Evolutionary conservation across 2,797 vertebrate species (phyloP).

Genomic region (Coluber constrictor): DNA sequence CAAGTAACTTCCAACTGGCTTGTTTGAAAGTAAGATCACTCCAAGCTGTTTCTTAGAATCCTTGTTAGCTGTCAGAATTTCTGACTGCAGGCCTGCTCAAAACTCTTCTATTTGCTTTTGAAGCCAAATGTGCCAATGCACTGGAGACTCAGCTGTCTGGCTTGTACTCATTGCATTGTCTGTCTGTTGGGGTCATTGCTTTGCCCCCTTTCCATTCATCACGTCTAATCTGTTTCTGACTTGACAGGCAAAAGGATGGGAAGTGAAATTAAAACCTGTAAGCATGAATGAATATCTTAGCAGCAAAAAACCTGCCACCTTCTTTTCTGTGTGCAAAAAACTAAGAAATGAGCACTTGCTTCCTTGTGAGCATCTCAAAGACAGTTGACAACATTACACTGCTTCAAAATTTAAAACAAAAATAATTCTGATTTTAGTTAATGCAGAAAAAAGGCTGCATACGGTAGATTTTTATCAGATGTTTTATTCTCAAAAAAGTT

Average conservation of each 20-base stretch:
- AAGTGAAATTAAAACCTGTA: slow-evolving; percentile 15
- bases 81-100: not conserved
- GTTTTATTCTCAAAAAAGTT: not conserved
- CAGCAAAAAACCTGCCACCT: not conserved
- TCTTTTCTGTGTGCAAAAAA: not conserved
- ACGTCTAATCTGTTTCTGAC: slow-evolving; percentile 16
- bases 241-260: slow-evolving; percentile 21
- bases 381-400: not conserved
- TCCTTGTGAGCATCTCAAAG: not conserved
- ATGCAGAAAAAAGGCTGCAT: not conserved
- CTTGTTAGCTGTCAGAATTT: slow-evolving; percentile 2
- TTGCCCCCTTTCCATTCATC: slow-evolving; percentile 17
- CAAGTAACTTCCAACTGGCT: not conserved
- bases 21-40: not conserved
- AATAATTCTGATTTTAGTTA: not conserved
- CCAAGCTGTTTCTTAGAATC: not conserved
- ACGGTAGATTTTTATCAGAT: not conserved
- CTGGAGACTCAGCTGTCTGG: not conserved
- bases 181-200: not conserved
- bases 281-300: not conserved
- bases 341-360: not conserved
- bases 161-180: not conserved
- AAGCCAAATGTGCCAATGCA: not conserved
- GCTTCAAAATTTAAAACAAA: not conserved
- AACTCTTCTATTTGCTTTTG: slow-evolving; percentile 3